These are phyloP conservation scores for Rhinoderma darwinii DNA, from an alignment of 2,113 vertebrate species.

Conservation along the genomic window DNA sequence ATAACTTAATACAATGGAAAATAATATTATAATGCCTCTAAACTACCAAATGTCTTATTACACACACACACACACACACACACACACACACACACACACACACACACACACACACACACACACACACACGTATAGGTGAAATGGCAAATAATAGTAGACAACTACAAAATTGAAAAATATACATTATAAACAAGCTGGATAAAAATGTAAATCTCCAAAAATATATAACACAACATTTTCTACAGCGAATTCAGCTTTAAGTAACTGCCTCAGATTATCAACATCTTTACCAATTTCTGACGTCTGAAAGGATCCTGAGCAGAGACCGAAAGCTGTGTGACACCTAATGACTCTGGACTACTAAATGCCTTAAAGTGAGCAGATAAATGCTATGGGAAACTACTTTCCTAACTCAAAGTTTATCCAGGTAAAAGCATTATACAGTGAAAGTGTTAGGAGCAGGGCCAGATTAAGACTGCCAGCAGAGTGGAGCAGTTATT, in stretches of 20 bases:
- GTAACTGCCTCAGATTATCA: neutral
- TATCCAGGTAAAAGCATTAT: neutral
- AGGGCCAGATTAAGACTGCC: too few relatives aligned
- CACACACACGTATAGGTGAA: too few relatives aligned
- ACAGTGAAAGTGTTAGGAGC: neutral
- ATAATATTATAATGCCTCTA: neutral
- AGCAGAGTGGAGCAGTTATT: too few relatives aligned
- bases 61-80: too few relatives aligned
- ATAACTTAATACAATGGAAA: neutral
- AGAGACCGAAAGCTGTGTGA: neutral
- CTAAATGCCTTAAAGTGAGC: neutral
- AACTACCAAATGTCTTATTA: neutral
- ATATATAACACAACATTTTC: neutral
- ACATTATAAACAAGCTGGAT: neutral
- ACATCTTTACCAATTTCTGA: neutral
- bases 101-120: too few relatives aligned
- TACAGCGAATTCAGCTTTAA: constrained; percentile 1
- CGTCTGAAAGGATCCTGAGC: neutral
- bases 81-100: too few relatives aligned
- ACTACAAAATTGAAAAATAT: too few relatives aligned
- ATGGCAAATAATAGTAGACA: neutral
- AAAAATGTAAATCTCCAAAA: neutral
- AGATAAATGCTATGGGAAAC: neutral
- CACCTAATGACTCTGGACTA: neutral
- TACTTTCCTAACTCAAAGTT: neutral